phyloP scores from a whole-genome alignment of 2,797 vertebrate genomes.

The Morus bassanus region DNA sequence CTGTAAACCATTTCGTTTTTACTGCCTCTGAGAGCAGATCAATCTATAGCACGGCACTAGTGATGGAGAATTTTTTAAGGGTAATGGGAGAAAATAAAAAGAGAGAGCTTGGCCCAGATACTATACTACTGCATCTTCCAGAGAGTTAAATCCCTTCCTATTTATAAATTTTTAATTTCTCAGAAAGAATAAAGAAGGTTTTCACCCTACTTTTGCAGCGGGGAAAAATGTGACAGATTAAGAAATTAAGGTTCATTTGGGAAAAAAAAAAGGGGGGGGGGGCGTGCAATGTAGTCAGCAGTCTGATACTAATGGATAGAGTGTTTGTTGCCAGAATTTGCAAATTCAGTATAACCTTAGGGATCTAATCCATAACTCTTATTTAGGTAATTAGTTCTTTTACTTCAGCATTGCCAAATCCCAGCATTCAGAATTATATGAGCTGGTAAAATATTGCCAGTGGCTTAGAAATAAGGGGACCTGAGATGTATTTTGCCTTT shows the following conservation, averaged over 20 bases:
- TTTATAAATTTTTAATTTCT: slow-evolving; percentile 36
- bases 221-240: background rate
- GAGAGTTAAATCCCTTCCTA: background rate
- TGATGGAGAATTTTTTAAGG: slow-evolving; percentile 26
- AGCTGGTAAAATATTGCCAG: slow-evolving; percentile 3
- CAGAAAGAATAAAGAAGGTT: background rate
- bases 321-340: slow-evolving; percentile 15
- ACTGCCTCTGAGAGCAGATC: slow-evolving; percentile 42
- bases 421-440: background rate
- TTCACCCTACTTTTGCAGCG: background rate
- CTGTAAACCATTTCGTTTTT: slow-evolving; percentile 52
- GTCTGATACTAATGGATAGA: slow-evolving; percentile 27
- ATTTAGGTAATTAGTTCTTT: slow-evolving; percentile 50
- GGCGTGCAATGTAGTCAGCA: slow-evolving; percentile 5
- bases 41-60: background rate
- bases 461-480: background rate
- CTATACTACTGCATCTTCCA: background rate
- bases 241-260: background rate
- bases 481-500: background rate
- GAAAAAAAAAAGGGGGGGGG: background rate
- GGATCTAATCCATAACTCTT: slow-evolving; percentile 49
- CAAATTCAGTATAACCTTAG: slow-evolving; percentile 28
- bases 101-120: slow-evolving; percentile 2
- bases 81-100: slow-evolving; percentile 29
- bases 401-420: slow-evolving; percentile 14